Evolutionary conservation across 2,888 invertebrate genomes (phyloP), one percentile per base, ranked within the genome.

Genomic region (Eulithis prunata): DNA sequence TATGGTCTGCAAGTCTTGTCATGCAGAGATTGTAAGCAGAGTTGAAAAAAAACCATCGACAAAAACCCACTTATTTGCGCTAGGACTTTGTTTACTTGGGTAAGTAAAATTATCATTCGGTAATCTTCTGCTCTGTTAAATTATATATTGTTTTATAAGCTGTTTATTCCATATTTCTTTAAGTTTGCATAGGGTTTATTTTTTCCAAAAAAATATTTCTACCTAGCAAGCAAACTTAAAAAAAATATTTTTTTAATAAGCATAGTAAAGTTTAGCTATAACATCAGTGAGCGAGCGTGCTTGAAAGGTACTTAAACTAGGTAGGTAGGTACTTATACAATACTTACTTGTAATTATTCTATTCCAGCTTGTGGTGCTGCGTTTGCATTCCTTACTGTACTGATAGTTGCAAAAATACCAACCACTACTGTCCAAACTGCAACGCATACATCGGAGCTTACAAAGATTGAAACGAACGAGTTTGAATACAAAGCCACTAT

Each of bases 401-500:
- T 79, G 91, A 94, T 54, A 88, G 91, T n/a, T 95, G 94, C 74
- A 89, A 90, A 75, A 94, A 88, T 73, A 87, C 89, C 21, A 91
- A 94, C 62, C 95, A 95, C 71, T 94, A 94, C 69, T 95, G 95
- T 68, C 94, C 94, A 0, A 90, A 93, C 73, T 95, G 95, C 74
- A 89, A 87, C 59, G 45, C 57, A 4, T 57, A 57, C 53, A 28
- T 57, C 46, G 57, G 63, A 12, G 53, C 13, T 8, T 53, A 53
- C 13, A n/a, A 38, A 36, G n/a, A 7, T 38, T 53, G 10, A 53
- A 52, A 12, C 5, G 3, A 32, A 47, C 2, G 14, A 6, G 0
- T 5, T 13, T 41, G 13, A 13, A 7, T 6, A 46, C 6, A 2
- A 46, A 32, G 6, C 32, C 5, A 32, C 32, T 32, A 32, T 32